phyloP scores from a whole-genome alignment of 1,140 invertebrate genomes.

The Sycophaga agraensis region DNA sequence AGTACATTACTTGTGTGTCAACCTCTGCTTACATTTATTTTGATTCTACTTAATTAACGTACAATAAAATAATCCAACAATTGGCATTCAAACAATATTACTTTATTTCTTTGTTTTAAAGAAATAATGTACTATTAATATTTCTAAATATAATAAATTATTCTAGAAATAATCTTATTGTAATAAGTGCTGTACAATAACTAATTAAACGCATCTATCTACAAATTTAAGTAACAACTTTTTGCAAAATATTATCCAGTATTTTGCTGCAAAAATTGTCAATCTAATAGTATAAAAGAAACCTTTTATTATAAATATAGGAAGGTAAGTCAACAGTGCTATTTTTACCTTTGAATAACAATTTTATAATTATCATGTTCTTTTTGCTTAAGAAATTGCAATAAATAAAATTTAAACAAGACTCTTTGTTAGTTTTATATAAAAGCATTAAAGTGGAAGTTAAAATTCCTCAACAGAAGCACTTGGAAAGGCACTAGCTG shows the following conservation, averaged over 20 bases:
- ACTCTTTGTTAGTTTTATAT: not conserved
- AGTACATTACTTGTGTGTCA: too few relatives aligned
- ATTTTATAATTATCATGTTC: not conserved
- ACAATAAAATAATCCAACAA: not conserved
- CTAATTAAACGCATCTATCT: slow-evolving; percentile 17
- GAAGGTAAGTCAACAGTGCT: too few relatives aligned
- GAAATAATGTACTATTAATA: slow-evolving; percentile 13
- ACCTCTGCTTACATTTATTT: too few relatives aligned
- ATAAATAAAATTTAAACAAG: too few relatives aligned
- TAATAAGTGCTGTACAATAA: slow-evolving; percentile 27
- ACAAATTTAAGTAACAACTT: slow-evolving; percentile 6
- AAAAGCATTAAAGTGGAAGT: slow-evolving; percentile 15
- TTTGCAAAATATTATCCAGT: not conserved
- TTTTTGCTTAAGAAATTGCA: too few relatives aligned
- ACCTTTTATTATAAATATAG: too few relatives aligned
- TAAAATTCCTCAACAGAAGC: not conserved
- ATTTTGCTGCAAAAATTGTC: not conserved
- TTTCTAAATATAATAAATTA: slow-evolving; percentile 20
- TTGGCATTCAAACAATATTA: slow-evolving; percentile 7
- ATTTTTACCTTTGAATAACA: too few relatives aligned
- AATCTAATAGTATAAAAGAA: too few relatives aligned
- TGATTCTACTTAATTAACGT: too few relatives aligned
- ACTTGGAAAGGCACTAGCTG: not conserved
- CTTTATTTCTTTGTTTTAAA: slow-evolving; percentile 10
- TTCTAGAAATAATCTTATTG: slow-evolving; percentile 7